Evolutionary conservation across 2,888 invertebrate genomes (phyloP), one percentile per base, ranked within the genome.

Genomic region (Calliphora vomitoria): DNA sequence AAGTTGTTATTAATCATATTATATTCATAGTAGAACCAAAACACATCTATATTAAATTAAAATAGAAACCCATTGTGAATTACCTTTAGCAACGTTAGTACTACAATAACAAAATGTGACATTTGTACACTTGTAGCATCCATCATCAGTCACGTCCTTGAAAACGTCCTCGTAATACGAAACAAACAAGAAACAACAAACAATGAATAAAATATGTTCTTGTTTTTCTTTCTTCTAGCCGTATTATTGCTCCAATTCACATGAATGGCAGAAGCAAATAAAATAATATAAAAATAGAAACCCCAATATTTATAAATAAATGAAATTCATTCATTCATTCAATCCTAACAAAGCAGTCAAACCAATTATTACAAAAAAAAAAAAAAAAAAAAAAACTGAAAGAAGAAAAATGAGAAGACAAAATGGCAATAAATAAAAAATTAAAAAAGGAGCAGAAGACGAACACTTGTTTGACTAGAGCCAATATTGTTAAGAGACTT

Each of bases 341-440:
- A 64, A 72, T 66, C 58, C 71, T 13, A 41, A 85, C 76, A 81
- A 85, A 81, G 71, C 81, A 76, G 81, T 81, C 75, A 58, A 75
- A 47, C 68, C 80, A 85, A 85, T 85, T 81, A 85, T 74, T 75
- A 18, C 53, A 35, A 55, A 3, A 60, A 15, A 10, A n/a, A 44
- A 58, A 20, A 58, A 4, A 25, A 50, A n/a, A 53, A n/a, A n/a
- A n/a, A n/a, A n/a, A n/a, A n/a, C n/a, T n/a, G n/a, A n/a, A n/a
- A n/a, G 35, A 58, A 38, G 47, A 18, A 38, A 80, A 80, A 71
- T 44, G 25, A 25, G 10, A 31, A 50, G 13, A 60, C 18, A 38
- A 66, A 66, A 41, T 41, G 18, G 8, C 13, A 13, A 50, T 31
- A 50, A 50, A 75, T 62, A 62, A 47, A 62, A 47, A 47, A 74